Base-by-base conservation (phyloP, 2,888 invertebrate species). In the Trichopria drosophilae region DNA sequence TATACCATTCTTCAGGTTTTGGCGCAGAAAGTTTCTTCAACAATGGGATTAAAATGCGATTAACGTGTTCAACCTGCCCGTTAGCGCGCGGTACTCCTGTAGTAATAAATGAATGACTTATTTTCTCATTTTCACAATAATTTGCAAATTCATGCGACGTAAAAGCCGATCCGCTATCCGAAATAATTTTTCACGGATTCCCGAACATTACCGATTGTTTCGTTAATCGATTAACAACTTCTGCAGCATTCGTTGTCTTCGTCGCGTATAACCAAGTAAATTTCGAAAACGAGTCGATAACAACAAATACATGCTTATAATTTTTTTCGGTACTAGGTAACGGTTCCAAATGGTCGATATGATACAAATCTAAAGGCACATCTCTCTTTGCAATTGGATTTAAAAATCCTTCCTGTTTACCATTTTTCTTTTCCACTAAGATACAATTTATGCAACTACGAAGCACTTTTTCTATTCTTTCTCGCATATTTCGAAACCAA, bases 41-140 rank as follows among this genome's bases (percentile, higher is more conserved):
- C 6, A 32, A n/a, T n/a, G 32, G 32, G 13, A 32, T 32, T n/a
- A 32, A 6, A 13, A 12, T 32, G 7, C 32, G 32, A 13, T 32
- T 32, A 13, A 32, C 32, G 7, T 13, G 7, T 32, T 32, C 32
- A 13, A 47, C n/a, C n/a, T n/a, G n/a, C 0, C 72, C 71, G 44
- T 73, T 74, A 3, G 67, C 67, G 42, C 71, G 48, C 6, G 74
- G 70, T 6, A 72, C 55, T 5, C 72, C 61, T 1, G 60, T 63
- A 3, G 61, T 60, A 18, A 64, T 72, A 7, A 49, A 34, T 1
- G 64, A 49, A 45, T 56, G 56, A 3, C 49, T 24, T 1, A 56
- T 56, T 4, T 23, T 22, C 6, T 56, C 42, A 6, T 45, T 46
- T 1, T 42, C 12, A n/a, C 57, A 57, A 29, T 57, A 57, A 1